Percentiles rank a stretch among this genome's conserved stretches.
These are phyloP conservation scores for Triplophysa siluroides DNA, from an alignment of 2,113 vertebrate species.

Conservation along the genomic window DNA sequence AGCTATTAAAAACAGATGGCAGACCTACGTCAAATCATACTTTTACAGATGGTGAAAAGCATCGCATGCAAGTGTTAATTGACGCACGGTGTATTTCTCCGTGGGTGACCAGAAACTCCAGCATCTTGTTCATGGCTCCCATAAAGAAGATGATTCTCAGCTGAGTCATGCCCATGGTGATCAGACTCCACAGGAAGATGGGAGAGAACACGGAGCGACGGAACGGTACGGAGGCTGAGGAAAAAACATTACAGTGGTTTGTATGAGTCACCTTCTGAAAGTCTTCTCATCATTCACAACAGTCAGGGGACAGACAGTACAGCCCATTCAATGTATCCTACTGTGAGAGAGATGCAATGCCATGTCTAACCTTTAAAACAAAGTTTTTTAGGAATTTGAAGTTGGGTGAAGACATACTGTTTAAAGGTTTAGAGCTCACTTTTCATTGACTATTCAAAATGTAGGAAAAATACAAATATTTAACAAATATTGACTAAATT, in stretches of 20 bases:
- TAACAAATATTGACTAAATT: too few relatives aligned
- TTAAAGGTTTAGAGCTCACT: too few relatives aligned
- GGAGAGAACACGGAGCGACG: slow-evolving; percentile 82
- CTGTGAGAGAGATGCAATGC: background rate
- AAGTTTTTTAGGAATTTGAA: too few relatives aligned
- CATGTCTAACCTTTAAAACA: too few relatives aligned
- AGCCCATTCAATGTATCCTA: background rate
- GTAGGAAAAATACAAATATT: too few relatives aligned
- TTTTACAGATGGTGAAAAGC: background rate
- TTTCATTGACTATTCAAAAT: too few relatives aligned
- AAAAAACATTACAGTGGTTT: slow-evolving; percentile 23
- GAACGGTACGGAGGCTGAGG: slow-evolving; percentile 73
- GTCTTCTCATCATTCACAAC: background rate
- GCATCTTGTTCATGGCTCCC: slow-evolving; percentile 92
- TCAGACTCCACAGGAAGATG: slow-evolving; percentile 88
- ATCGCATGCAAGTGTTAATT: too few relatives aligned
- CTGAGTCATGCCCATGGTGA: slow-evolving; percentile 90
- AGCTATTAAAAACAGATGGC: background rate
- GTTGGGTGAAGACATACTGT: too few relatives aligned
- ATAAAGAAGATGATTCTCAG: slow-evolving; percentile 90
- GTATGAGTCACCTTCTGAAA: background rate
- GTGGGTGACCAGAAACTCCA: slow-evolving; percentile 79
- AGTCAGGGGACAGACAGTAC: background rate
- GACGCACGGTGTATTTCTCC: slow-evolving; percentile 66
- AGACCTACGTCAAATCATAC: background rate